A percentile compares a stretch with the other conserved stretches of the same genome.
These are phyloP conservation scores for Trisateles emortualis DNA, from an alignment of 2,888 invertebrate species.

Conservation along the genomic window DNA sequence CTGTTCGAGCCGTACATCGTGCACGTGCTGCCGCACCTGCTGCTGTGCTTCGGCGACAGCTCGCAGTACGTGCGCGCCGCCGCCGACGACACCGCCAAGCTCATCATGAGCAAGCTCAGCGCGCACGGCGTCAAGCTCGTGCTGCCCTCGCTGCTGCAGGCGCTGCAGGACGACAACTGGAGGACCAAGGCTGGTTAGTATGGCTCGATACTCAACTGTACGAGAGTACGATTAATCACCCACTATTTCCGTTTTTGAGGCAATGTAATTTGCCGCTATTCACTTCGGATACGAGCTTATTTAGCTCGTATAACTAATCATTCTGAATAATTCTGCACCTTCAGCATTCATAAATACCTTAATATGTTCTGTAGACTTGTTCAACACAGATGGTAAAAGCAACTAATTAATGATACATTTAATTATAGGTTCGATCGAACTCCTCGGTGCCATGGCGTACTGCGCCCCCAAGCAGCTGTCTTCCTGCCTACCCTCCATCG, in stretches of 20 bases:
- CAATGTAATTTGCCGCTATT: no score
- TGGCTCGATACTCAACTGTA: no score
- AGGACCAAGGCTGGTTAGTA: constrained; percentile 95
- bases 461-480: constrained; percentile 99
- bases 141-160: constrained; percentile 96
- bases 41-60: constrained; percentile 98
- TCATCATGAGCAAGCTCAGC: constrained; percentile 97
- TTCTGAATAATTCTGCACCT: no score
- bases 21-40: constrained; percentile 97
- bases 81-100: constrained; percentile 98
- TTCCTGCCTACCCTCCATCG: constrained; percentile 98
- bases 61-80: constrained; percentile 98
- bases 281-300: no score
- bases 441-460: constrained; percentile 99
- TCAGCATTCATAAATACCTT: no score
- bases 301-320: no score
- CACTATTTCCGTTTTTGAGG: no score
- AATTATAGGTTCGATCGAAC: constrained; percentile 94
- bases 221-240: no score
- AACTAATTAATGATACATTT: background rate
- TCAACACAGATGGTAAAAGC: no score
- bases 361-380: no score
- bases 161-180: constrained; percentile 99
- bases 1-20: constrained; percentile 99
- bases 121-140: constrained; percentile 99